Percentiles rank a stretch among this genome's conserved stretches.
Conservation (phyloP, 2,797 vertebrate species). For the Coregonus suidteri region DNA sequence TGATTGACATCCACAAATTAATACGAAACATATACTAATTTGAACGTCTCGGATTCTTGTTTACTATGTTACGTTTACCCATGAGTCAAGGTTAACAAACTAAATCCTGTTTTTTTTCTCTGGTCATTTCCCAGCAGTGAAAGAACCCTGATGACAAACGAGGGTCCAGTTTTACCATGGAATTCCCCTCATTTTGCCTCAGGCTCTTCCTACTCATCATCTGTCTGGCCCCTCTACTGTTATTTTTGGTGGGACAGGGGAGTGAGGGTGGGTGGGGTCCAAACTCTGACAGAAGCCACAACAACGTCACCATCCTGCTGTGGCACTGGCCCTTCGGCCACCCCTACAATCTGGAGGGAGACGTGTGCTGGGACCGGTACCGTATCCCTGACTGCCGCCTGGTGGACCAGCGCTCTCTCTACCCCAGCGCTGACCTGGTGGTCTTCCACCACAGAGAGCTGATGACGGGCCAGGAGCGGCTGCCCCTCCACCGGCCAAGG, state of each 20-base stretch:
- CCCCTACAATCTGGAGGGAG: constrained; percentile 47
- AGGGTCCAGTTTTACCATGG: neutral
- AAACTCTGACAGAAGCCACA: neutral
- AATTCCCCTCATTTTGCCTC: neutral
- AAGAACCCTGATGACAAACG: neutral
- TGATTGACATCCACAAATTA: no score
- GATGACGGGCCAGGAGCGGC: neutral
- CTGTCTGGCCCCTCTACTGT: neutral
- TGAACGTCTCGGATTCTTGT: no score
- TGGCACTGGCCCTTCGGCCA: constrained; percentile 87
- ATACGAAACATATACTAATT: no score
- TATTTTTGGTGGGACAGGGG: neutral
- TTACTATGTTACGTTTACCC: no score
- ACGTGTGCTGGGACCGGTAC: constrained; percentile 74
- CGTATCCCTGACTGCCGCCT: constrained; percentile 74
- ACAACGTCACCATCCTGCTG: constrained; percentile 74
- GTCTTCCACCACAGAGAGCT: constrained; percentile 87
- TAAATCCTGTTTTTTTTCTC: neutral
- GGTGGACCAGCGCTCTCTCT: constrained; percentile 63
- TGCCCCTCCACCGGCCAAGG: constrained; percentile 69
- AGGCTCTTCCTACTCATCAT: neutral
- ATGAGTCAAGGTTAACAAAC: neutral
- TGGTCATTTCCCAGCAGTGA: neutral
- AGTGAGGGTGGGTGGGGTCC: no score
- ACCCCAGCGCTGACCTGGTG: constrained; percentile 74